phyloP scores from a whole-genome alignment of 2,113 vertebrate genomes.

The Otus sunia region DNA sequence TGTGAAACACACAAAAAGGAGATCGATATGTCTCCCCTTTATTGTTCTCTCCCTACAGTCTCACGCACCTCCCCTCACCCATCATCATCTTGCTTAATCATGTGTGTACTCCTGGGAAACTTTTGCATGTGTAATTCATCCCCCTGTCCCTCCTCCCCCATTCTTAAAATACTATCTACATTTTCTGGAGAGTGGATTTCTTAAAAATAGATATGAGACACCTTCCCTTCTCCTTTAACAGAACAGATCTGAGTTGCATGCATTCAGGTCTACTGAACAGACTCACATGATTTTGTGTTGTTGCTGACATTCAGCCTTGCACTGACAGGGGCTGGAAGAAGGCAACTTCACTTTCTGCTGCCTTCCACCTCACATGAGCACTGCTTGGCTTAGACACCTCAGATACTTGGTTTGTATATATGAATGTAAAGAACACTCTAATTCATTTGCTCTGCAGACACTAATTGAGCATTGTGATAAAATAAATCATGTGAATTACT shows the following conservation, averaged over 20 bases:
- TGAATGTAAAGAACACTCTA: neutral
- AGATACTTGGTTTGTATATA: accelerated
- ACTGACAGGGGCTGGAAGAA: neutral
- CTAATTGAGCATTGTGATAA: neutral
- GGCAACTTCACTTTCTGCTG: neutral
- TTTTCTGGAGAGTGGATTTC: neutral
- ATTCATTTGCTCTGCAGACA: neutral
- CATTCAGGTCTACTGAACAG: neutral
- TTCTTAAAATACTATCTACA: neutral
- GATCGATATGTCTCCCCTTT: neutral
- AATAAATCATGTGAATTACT: neutral
- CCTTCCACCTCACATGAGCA: neutral
- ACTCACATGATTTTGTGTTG: neutral
- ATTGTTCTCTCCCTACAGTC: neutral
- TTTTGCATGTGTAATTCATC: neutral
- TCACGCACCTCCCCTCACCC: neutral
- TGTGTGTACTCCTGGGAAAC: neutral
- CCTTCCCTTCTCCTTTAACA: neutral
- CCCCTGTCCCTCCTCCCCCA: accelerated
- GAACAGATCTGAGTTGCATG: neutral
- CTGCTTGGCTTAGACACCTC: neutral
- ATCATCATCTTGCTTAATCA: neutral
- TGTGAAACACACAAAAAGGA: neutral
- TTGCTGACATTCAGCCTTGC: neutral
- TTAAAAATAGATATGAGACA: neutral